phyloP scores from a whole-genome alignment of 1,140 invertebrate genomes.

The Polypedilum vanderplanki region DNA sequence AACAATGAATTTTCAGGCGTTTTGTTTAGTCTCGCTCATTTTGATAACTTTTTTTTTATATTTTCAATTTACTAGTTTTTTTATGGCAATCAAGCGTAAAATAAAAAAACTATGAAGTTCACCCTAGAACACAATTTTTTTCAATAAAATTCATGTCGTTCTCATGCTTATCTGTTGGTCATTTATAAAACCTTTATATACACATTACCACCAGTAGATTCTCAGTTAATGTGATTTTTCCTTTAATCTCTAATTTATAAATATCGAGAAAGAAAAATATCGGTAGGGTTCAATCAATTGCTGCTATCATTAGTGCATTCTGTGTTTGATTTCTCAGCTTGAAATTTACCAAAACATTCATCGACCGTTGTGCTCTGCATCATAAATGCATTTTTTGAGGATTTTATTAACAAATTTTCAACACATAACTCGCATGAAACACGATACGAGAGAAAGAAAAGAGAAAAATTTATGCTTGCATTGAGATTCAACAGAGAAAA shows the following conservation, averaged over 20 bases:
- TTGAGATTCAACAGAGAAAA: neutral
- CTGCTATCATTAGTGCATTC: neutral
- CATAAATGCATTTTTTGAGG: conserved; percentile 27
- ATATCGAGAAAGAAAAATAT: neutral
- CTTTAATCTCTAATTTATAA: neutral
- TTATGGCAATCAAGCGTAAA: no score
- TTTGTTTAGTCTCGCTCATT: neutral
- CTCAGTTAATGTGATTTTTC: neutral
- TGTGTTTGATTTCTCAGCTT: neutral
- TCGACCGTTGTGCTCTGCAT: neutral
- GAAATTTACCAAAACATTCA: neutral
- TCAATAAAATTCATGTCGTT: no score
- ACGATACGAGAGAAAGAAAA: neutral
- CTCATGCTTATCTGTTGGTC: neutral
- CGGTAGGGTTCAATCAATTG: neutral
- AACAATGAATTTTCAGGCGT: neutral
- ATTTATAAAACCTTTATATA: neutral
- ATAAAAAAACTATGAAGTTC: no score
- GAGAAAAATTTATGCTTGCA: conserved; percentile 2
- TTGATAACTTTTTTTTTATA: no score
- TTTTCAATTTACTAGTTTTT: no score
- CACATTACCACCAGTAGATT: conserved; percentile 4
- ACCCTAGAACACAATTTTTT: no score
- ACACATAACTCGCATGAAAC: conserved; percentile 16
- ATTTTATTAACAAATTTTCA: neutral